Evolutionary conservation across 30 jellyfish, hydroid and myxozoan species (phyloP).

Genomic region (Turritopsis rubra): DNA sequence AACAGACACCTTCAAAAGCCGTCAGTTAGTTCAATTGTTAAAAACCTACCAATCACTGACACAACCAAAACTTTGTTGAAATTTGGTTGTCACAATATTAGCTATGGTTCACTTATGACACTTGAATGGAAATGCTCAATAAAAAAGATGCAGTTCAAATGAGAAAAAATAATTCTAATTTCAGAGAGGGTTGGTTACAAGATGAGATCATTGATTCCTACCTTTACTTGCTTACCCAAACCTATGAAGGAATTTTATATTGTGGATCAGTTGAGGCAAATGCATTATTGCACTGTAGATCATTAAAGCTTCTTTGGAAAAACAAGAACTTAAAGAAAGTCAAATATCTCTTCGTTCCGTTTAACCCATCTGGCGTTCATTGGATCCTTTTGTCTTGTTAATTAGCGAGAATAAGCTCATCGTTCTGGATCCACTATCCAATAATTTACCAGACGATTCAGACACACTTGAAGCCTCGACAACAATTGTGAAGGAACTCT

Average conservation of each 20-base stretch:
- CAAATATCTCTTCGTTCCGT: conserved; percentile 19
- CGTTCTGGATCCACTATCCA: conserved; percentile 19
- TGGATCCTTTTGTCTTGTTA: conserved; percentile 14
- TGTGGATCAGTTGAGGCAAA: conserved; percentile 24
- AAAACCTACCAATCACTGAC: not conserved
- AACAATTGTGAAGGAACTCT: not conserved
- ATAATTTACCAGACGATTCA: not conserved
- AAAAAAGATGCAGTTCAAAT: not conserved
- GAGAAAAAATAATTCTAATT: not conserved
- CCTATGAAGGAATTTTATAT: not conserved
- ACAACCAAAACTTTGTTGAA: not conserved
- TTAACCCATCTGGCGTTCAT: conserved; percentile 22
- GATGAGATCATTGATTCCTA: conserved; percentile 3
- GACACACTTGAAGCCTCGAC: not conserved
- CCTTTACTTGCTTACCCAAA: not conserved
- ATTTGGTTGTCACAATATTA: not conserved
- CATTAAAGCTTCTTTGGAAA: conserved; percentile 26
- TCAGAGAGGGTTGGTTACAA: conserved; percentile 16
- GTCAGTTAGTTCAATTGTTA: not conserved
- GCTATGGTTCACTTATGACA: not conserved
- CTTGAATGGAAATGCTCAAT: not conserved
- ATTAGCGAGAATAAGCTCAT: not conserved
- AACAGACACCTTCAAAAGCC: not conserved
- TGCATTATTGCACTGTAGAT: not conserved
- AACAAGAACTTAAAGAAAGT: not conserved